These are phyloP conservation scores for Sphaerophoria rueppellii DNA, from an alignment of 2,888 invertebrate genomes.

Conservation along the genomic window DNA sequence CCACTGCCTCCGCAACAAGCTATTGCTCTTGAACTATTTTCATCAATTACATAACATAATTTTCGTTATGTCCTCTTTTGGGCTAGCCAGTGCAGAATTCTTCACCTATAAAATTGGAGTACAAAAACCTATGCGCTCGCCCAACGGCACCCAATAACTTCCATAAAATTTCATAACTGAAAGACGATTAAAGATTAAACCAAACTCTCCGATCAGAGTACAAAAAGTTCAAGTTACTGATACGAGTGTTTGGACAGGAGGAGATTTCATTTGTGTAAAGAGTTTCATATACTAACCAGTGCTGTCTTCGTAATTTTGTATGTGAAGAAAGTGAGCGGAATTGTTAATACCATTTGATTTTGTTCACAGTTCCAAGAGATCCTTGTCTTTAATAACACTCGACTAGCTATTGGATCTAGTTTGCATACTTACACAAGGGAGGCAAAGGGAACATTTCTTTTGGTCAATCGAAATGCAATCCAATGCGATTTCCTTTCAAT, in stretches of 20 bases:
- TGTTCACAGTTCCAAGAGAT: no score
- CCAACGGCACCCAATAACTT: conserved; percentile 54
- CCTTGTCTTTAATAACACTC: no score
- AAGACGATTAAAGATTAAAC: conserved; percentile 26
- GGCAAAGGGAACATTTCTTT: no score
- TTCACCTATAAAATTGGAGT: conserved; percentile 6
- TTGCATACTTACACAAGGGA: no score
- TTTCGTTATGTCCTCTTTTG: background rate
- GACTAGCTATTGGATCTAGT: no score
- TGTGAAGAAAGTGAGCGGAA: no score
- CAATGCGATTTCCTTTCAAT: no score
- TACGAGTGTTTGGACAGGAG: conserved; percentile 21
- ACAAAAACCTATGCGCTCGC: background rate
- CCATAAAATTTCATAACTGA: conserved; percentile 27
- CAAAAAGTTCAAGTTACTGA: conserved; percentile 3
- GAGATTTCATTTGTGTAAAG: conserved; percentile 1
- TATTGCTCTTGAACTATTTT: conserved; percentile 18
- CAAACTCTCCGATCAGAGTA: conserved; percentile 15
- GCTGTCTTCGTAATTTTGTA: background rate
- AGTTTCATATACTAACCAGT: background rate
- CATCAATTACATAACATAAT: conserved; percentile 40
- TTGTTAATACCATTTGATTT: no score
- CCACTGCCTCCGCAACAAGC: conserved; percentile 5
- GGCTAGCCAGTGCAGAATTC: background rate
- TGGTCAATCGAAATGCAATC: no score